Evolutionary conservation across 2,888 invertebrate genomes (phyloP), one percentile per base, ranked within the genome.

Genomic region (Caenorhabditis zanzibari): DNA sequence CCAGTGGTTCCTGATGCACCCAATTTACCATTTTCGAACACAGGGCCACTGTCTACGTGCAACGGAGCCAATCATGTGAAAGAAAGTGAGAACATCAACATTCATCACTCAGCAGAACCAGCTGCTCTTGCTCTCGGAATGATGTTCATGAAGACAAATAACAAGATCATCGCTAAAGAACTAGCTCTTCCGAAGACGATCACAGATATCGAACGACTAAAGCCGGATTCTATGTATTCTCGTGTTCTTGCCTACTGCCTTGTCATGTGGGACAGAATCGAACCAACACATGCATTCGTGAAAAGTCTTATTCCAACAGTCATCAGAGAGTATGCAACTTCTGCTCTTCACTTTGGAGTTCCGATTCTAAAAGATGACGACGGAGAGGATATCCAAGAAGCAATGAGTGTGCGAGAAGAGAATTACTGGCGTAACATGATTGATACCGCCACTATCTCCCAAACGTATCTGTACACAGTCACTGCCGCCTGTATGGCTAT

Each of bases 21-120:
- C 6, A 71, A 44, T 54, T 41, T 72, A 12, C 82, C 71, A 16
- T 71, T 73, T 22, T 38, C 72, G 5, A 72, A 41, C 16, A 69
- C 58, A 28, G 58, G 63, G 14, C 28, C 63, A 19, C 56, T 66
- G 66, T 28, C 64, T 2, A 63, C 69, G 19, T 64, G n/a, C 19
- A 68, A 75, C 69, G 22, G 24, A 4, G 75, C 81, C 1, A 61
- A 74, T 61, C 74, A 74, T 26, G 75, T 68, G 14, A 81, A 71
- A 47, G 73, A 88, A 41, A 47, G 24, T 0, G 95, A 96, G 81
- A 95, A 95, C 0, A 96, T 97, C 61, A 98, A 98, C 93, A 95
- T 97, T 81, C 97, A 98, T 93, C 96, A 98, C 64, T 98, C 97
- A 1, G 95, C 97, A 0, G 97, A 98, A 0, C 97, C 97, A 0